These are phyloP conservation scores for Cotesia congregata DNA, from an alignment of 2,888 invertebrate species.

Conservation along the genomic window DNA sequence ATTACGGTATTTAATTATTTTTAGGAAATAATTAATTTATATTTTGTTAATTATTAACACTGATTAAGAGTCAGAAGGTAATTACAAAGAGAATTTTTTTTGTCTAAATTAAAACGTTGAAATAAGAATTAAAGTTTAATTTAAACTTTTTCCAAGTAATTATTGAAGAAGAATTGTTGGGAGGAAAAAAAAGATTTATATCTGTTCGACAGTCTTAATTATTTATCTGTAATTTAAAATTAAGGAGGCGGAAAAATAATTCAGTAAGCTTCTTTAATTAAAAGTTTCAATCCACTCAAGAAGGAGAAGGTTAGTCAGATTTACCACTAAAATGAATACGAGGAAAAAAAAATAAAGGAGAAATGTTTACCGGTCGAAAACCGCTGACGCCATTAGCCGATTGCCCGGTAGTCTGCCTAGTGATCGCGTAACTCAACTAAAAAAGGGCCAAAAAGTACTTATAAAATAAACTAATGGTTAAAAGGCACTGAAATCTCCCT, in stretches of 20 bases:
- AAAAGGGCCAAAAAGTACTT: not conserved
- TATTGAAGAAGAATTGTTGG: not conserved
- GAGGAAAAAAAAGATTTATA: not conserved
- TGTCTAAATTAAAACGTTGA: not conserved
- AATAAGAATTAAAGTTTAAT: not conserved
- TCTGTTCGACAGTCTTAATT: not conserved
- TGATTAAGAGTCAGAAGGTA: too few species aligned
- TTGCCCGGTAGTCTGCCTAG: not conserved
- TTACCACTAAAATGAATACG: not conserved
- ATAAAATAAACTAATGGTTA: not conserved
- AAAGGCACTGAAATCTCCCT: not conserved
- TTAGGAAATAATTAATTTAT: too few species aligned
- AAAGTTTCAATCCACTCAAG: not conserved
- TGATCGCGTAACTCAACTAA: not conserved
- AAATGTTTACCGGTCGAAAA: not conserved
- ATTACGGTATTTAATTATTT: too few species aligned
- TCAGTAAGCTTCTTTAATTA: not conserved
- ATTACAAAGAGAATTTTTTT: not conserved
- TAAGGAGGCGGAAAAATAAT: not conserved
- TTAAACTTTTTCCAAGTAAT: not conserved
- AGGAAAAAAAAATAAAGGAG: not conserved
- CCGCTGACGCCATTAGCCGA: not conserved
- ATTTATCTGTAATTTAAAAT: not conserved
- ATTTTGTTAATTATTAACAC: too few species aligned
- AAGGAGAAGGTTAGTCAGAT: not conserved